phyloP scores from a whole-genome alignment of 2,888 invertebrate species.

The Petrolisthes cinctipes region DNA sequence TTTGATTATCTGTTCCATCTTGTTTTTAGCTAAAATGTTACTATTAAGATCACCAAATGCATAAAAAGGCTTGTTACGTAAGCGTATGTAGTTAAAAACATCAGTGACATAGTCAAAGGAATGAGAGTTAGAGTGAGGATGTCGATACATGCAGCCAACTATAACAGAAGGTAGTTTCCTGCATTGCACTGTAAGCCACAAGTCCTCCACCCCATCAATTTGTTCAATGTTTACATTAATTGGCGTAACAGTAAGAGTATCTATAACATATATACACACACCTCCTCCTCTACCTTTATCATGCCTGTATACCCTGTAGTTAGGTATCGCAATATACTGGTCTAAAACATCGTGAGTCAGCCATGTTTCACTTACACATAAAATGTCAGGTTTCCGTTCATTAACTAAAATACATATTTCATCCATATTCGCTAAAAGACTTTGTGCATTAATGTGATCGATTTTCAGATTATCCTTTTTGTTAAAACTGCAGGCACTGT shows the following conservation, averaged over 20 bases:
- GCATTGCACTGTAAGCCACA: background rate
- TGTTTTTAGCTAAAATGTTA: background rate
- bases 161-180: constrained; percentile 17
- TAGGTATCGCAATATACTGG: too few relatives aligned
- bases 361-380: too few relatives aligned
- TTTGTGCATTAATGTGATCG: too few relatives aligned
- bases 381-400: too few relatives aligned
- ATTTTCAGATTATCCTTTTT: too few relatives aligned
- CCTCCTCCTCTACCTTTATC: background rate
- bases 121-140: background rate
- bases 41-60: background rate
- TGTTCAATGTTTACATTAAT: background rate
- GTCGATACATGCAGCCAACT: background rate
- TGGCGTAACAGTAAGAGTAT: background rate
- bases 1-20: background rate
- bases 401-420: too few relatives aligned
- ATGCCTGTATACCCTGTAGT: too few relatives aligned
- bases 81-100: background rate
- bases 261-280: background rate
- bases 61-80: background rate
- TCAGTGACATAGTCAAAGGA: background rate
- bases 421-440: too few relatives aligned
- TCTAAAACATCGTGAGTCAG: too few relatives aligned
- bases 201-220: background rate
- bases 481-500: too few relatives aligned